These are phyloP conservation scores for Natator depressus DNA, from an alignment of 2,113 vertebrate genomes.

Conservation along the genomic window DNA sequence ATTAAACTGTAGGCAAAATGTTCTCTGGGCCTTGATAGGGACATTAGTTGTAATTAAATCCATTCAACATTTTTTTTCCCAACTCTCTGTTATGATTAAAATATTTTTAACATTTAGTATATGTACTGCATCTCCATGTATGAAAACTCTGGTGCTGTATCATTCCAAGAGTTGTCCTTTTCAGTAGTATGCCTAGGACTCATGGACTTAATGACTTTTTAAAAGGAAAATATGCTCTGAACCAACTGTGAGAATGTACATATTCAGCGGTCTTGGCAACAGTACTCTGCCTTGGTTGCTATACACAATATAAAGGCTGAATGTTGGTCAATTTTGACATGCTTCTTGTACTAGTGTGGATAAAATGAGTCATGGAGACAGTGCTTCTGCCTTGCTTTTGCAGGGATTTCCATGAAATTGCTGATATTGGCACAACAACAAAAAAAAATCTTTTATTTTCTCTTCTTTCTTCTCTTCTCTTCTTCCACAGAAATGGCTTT, in stretches of 20 bases:
- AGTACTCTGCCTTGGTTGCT: background rate
- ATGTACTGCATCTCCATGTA: background rate
- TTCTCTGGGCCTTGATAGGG: background rate
- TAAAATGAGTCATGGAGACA: slow-evolving; percentile 10
- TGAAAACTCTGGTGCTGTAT: background rate
- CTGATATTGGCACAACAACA: background rate
- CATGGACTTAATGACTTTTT: background rate
- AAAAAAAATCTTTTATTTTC: background rate
- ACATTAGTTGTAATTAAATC: background rate
- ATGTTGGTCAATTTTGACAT: background rate
- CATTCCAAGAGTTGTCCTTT: background rate
- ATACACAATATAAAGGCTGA: background rate
- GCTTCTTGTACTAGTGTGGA: slow-evolving; percentile 22
- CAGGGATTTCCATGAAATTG: background rate
- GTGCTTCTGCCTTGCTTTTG: background rate
- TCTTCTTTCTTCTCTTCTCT: background rate
- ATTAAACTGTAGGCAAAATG: background rate
- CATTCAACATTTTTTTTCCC: background rate
- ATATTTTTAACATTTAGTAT: background rate
- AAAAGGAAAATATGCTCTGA: background rate
- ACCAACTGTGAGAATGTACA: background rate
- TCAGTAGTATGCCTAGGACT: background rate
- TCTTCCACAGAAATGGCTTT: background rate
- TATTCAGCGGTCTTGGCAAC: background rate
- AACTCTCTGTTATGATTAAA: background rate